Conservation (phyloP, 2,888 invertebrate species). For the Hydropsyche betteni region DNA sequence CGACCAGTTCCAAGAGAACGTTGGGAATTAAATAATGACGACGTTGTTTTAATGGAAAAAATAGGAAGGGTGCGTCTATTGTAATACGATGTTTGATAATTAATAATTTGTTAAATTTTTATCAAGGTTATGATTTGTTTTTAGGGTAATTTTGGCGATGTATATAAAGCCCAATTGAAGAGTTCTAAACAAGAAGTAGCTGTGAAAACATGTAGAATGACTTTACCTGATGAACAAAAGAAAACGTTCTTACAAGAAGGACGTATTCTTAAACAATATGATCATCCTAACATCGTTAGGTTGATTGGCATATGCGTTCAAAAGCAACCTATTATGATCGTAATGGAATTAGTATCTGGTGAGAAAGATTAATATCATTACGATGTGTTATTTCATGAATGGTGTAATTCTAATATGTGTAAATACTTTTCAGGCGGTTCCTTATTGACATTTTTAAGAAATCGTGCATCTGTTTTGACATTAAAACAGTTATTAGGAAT, state of each 20-base stretch:
- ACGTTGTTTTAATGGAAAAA: slow-evolving; percentile 89
- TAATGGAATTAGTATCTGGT: slow-evolving; percentile 96
- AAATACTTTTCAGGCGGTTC: slow-evolving; percentile 77
- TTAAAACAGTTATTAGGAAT: slow-evolving; percentile 80
- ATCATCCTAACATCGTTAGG: slow-evolving; percentile 95
- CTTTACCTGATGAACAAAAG: slow-evolving; percentile 92
- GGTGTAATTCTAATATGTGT: slow-evolving; percentile 1
- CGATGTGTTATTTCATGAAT: not conserved
- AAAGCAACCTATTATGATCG: slow-evolving; percentile 98
- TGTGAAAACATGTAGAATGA: slow-evolving; percentile 94
- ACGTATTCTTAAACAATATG: slow-evolving; percentile 93
- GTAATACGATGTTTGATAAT: not conserved
- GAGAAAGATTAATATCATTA: slow-evolving; percentile 50
- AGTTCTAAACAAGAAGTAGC: slow-evolving; percentile 88
- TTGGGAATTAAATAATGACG: slow-evolving; percentile 97
- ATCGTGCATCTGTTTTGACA: slow-evolving; percentile 74
- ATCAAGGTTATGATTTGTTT: slow-evolving; percentile 41
- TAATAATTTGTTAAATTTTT: not conserved
- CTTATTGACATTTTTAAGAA: slow-evolving; percentile 85
- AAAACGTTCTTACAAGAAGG: slow-evolving; percentile 96
- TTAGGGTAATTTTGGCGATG: slow-evolving; percentile 97
- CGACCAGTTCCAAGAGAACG: slow-evolving; percentile 88
- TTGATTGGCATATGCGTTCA: slow-evolving; percentile 98
- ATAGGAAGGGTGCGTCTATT: slow-evolving; percentile 83
- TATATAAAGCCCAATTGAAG: slow-evolving; percentile 89